Conservation (phyloP, 2,888 invertebrate species). For the Chrysotoxum bicinctum region DNA sequence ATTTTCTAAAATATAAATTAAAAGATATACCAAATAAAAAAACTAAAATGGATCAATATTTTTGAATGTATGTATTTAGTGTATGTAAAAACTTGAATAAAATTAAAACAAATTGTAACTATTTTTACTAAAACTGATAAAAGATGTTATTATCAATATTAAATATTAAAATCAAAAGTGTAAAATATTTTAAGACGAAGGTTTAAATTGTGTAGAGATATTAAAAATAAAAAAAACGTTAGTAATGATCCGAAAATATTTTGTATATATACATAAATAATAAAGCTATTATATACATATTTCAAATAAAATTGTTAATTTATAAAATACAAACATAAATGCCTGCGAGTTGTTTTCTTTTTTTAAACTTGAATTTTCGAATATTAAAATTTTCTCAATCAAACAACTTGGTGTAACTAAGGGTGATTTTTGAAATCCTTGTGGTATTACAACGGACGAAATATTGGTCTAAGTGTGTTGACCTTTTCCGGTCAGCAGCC, state of each 20-base stretch:
- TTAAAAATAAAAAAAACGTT: not conserved
- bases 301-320: slow-evolving; percentile 19
- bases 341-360: not conserved
- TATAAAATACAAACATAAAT: not conserved
- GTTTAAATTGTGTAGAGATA: slow-evolving; percentile 1
- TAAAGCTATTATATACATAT: slow-evolving; percentile 16
- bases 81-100: not conserved
- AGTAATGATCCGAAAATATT: slow-evolving; percentile 5
- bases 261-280: slow-evolving; percentile 3
- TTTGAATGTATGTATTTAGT: slow-evolving; percentile 11
- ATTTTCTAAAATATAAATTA: slow-evolving; percentile 29
- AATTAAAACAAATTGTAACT: slow-evolving; percentile 29
- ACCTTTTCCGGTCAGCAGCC: too few species aligned
- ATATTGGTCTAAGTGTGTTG: too few species aligned
- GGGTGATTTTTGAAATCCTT: too few species aligned
- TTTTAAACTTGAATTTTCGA: not conserved
- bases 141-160: slow-evolving; percentile 22
- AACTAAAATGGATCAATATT: slow-evolving; percentile 62
- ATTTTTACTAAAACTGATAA: slow-evolving; percentile 56
- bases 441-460: too few species aligned
- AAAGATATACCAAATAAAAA: slow-evolving; percentile 3
- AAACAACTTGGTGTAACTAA: too few species aligned
- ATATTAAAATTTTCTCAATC: too few species aligned
- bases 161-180: not conserved
- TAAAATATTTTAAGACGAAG: slow-evolving; percentile 17